phyloP scores from a whole-genome alignment of 2,888 invertebrate genomes.

The Stegophylla sp. region DNA sequence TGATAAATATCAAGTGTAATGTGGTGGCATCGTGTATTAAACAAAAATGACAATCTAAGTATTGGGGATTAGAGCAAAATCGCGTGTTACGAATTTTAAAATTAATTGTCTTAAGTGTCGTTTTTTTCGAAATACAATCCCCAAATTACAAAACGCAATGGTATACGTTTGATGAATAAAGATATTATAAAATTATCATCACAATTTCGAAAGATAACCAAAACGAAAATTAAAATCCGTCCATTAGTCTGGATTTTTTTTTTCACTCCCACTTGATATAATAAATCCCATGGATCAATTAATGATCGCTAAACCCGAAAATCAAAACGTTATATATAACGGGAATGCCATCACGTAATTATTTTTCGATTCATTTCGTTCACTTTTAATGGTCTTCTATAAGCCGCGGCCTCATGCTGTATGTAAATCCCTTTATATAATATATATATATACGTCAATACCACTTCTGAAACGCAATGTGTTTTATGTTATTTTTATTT shows the following conservation, averaged over 20 bases:
- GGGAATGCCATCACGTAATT: slow-evolving; percentile 29
- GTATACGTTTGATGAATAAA: too few species aligned
- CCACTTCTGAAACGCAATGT: background rate
- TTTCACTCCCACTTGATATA: slow-evolving; percentile 10
- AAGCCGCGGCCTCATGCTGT: background rate
- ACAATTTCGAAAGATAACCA: slow-evolving; percentile 30
- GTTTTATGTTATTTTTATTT: too few species aligned
- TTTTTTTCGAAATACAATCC: too few species aligned
- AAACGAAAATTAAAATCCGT: slow-evolving; percentile 42
- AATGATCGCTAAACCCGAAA: slow-evolving; percentile 33
- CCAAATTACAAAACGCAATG: too few species aligned
- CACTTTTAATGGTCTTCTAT: slow-evolving; percentile 22
- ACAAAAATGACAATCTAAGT: too few species aligned
- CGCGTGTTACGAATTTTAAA: too few species aligned
- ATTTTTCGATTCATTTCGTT: slow-evolving; percentile 46
- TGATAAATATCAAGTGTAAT: too few species aligned
- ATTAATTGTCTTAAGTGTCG: too few species aligned
- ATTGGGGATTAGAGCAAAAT: too few species aligned
- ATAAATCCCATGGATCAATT: slow-evolving; percentile 44
- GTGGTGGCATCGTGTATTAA: too few species aligned
- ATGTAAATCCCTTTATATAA: too few species aligned
- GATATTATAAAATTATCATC: background rate
- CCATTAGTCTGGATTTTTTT: slow-evolving; percentile 38
- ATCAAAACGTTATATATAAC: slow-evolving; percentile 42
- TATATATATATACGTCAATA: slow-evolving; percentile 22